Base-by-base conservation (phyloP, 1,140 invertebrate species). In the Drosophila simulans region DNA sequence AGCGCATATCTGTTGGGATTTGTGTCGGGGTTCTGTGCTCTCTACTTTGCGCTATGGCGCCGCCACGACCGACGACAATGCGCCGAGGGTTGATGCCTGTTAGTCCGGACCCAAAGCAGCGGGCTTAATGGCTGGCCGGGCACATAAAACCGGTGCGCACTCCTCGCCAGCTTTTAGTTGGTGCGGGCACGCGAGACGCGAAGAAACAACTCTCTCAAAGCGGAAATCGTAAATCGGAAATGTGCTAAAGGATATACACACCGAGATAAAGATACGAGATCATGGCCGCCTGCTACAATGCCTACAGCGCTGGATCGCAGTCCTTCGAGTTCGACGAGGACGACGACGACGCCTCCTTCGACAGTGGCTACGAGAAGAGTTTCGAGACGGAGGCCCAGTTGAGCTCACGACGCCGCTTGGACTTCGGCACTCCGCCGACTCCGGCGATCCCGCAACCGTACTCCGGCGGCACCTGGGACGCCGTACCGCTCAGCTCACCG, bases 301-400 rank as follows among this genome's bases (percentile, higher is more conserved):
- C 64, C 46, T 91, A 85, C 60, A 92, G 80, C 52, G 82, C 90
- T 22, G 70, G 35, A 13, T 40, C 92, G 60, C 90, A 91, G 40
- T 91, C 88, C 31, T 92, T 91, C 53, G 94, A 94, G 35, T 95
- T 95, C 75, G 95, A 95, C 76, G 95, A 95, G 77, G 89, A 89
- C 25, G 95, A 95, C 73, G 89, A 91, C 37, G 94, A 95, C 42
- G 95, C 95, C 71, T 95, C 95, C 40, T 95, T 94, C 45, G 95
- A 95, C 77, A 95, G 95, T 0, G 95, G 95, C 40, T 94, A 95
- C 73, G 95, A 95, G 58, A 94, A 94, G 58, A 94, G 94, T 66
- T 95, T 94, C 63, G 94, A 94, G 63, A 91, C 89, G 45, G 89
- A 88, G 43, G 70, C 53, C 15, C 72, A 79, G 49, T 35, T 72